A percentile compares a stretch with the other conserved stretches of the same genome.
Conservation (phyloP, 2,113 vertebrate species). For the Hyla sarda region DNA sequence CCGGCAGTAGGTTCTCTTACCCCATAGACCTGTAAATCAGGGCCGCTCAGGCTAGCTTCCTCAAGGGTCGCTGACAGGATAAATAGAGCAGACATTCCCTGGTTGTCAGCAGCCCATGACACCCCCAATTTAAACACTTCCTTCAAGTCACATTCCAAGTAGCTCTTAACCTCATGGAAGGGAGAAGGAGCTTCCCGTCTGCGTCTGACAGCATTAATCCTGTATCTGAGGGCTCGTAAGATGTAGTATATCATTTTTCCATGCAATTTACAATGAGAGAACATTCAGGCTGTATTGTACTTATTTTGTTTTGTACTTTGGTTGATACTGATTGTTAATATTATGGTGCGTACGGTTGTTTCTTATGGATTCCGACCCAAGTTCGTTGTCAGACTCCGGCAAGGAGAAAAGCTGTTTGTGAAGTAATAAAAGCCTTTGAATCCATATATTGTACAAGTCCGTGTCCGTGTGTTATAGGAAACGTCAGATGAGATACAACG, state of each 20-base stretch:
- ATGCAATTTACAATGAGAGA: background rate
- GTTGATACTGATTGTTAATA: conserved; percentile 26
- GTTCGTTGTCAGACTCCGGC: background rate
- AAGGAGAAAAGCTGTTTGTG: conserved; percentile 10
- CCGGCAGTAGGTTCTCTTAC: background rate
- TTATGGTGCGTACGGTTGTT: conserved; percentile 10
- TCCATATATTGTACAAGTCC: background rate
- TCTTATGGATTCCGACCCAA: conserved; percentile 14
- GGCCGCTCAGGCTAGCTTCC: background rate
- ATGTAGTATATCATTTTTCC: conserved; percentile 42
- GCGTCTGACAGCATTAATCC: background rate
- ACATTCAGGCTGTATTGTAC: background rate
- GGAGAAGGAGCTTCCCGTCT: background rate
- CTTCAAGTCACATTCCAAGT: conserved; percentile 40
- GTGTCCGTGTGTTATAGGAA: background rate
- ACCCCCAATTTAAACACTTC: conserved; percentile 38
- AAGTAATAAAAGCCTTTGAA: conserved; percentile 35
- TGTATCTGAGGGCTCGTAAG: conserved; percentile 19
- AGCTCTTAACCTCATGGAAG: conserved; percentile 4
- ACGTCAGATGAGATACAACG: background rate
- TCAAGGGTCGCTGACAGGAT: conserved; percentile 23
- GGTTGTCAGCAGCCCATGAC: conserved; percentile 30
- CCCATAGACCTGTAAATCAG: conserved; percentile 12
- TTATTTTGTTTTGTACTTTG: conserved; percentile 46
- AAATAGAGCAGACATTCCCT: conserved; percentile 27